phyloP scores from a whole-genome alignment of 2,113 vertebrate species.

The Mesitornis unicolor region DNA sequence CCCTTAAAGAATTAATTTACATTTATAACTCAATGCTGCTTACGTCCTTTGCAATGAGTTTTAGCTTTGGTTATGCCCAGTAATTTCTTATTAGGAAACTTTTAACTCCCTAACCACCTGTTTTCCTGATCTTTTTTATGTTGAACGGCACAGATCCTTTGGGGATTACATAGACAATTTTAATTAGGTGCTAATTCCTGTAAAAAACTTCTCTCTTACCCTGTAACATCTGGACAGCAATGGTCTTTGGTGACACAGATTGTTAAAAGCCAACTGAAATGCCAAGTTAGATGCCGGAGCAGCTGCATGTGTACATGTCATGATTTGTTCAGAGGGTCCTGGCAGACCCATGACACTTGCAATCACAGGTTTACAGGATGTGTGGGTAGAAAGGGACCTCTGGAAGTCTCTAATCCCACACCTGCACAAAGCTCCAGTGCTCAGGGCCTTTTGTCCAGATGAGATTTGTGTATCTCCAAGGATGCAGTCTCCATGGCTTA shows the following conservation, averaged over 20 bases:
- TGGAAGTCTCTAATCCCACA: not conserved
- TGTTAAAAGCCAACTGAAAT: not conserved
- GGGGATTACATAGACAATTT: not conserved
- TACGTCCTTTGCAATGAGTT: not conserved
- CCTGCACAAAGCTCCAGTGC: not conserved
- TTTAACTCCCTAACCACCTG: not conserved
- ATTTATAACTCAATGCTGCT: not conserved
- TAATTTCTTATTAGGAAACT: not conserved
- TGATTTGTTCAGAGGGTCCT: not conserved
- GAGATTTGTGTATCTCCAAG: not conserved
- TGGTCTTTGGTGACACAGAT: not conserved
- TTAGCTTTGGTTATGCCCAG: not conserved
- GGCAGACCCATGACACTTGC: not conserved
- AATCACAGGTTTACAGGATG: rapidly evolving
- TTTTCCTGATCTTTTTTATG: not conserved
- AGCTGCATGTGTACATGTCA: not conserved
- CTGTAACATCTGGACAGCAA: not conserved
- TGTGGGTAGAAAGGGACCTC: not conserved
- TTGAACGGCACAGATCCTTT: not conserved
- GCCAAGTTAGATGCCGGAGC: not conserved
- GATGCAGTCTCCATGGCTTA: not conserved
- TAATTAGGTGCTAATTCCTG: not conserved
- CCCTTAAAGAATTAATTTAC: not conserved
- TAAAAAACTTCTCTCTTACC: not conserved
- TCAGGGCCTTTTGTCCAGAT: not conserved